Conservation (phyloP, 2,888 invertebrate genomes). For the Clepsis dumicolana region DNA sequence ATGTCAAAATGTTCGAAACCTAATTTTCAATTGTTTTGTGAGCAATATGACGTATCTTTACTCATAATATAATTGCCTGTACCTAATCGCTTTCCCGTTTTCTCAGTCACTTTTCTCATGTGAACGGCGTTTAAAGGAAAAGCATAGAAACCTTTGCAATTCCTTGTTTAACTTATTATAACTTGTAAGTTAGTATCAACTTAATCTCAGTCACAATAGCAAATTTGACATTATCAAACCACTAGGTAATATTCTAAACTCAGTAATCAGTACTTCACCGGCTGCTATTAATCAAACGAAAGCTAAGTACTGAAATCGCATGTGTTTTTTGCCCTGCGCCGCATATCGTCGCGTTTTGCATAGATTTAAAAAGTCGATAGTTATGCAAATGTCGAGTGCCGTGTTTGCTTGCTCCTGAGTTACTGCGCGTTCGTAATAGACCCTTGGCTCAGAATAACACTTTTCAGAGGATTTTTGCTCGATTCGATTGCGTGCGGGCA, state of each 20-base stretch:
- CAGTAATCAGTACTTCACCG: not conserved
- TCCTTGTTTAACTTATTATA: too few species aligned
- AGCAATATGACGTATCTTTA: too few species aligned
- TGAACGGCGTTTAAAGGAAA: too few species aligned
- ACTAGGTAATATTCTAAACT: not conserved
- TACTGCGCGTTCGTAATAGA: conserved; percentile 80
- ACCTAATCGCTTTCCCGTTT: too few species aligned
- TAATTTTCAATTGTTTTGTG: too few species aligned
- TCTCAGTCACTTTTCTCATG: too few species aligned
- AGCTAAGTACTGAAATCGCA: conserved; percentile 74
- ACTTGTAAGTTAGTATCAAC: too few species aligned
- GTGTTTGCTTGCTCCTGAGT: conserved; percentile 84
- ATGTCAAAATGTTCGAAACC: too few species aligned
- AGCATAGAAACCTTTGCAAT: too few species aligned
- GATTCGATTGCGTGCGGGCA: conserved; percentile 63
- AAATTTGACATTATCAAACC: not conserved
- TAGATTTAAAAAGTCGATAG: conserved; percentile 86
- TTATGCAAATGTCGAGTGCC: conserved; percentile 80
- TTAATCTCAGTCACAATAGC: not conserved
- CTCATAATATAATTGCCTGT: too few species aligned
- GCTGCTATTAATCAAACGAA: conserved; percentile 71
- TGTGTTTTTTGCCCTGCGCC: conserved; percentile 77
- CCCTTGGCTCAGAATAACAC: conserved; percentile 73
- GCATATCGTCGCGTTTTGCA: conserved; percentile 84
- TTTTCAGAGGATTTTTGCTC: conserved; percentile 59